A percentile compares a stretch with the other conserved stretches of the same genome.
These are phyloP conservation scores for Leistus spinibarbis DNA, from an alignment of 2,888 invertebrate genomes.

Conservation along the genomic window DNA sequence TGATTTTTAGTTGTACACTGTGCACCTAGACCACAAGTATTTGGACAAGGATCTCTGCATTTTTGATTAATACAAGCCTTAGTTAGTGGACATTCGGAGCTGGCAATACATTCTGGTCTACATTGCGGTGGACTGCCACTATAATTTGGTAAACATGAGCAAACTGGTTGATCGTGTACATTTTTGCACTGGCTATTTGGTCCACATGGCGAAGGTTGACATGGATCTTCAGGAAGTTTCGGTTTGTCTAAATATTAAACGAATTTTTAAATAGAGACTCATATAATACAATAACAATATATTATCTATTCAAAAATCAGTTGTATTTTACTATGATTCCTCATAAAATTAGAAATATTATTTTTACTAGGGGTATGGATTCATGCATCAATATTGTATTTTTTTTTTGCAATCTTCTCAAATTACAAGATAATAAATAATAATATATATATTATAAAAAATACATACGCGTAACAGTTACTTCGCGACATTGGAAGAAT, in stretches of 20 bases:
- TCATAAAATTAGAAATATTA: too few species aligned
- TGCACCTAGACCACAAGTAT: conserved; percentile 85
- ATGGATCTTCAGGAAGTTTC: conserved; percentile 67
- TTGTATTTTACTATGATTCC: too few species aligned
- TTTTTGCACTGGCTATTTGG: conserved; percentile 85
- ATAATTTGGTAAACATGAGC: conserved; percentile 81
- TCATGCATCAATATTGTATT: too few species aligned
- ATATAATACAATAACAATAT: too few species aligned
- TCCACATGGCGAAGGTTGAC: conserved; percentile 85
- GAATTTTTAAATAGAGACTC: background rate
- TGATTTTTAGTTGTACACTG: conserved; percentile 84
- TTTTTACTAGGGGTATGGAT: too few species aligned
- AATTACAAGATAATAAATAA: too few species aligned
- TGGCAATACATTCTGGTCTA: conserved; percentile 85
- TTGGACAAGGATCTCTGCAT: conserved; percentile 87
- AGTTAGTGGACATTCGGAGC: conserved; percentile 81
- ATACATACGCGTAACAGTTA: conserved; percentile 52
- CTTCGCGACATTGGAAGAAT: conserved; percentile 74
- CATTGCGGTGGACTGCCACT: conserved; percentile 81
- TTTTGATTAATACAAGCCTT: conserved; percentile 84
- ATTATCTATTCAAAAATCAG: too few species aligned
- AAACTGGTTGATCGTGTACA: conserved; percentile 80
- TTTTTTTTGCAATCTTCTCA: too few species aligned
- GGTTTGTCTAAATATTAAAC: conserved; percentile 54
- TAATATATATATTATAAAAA: too few species aligned